Conservation (phyloP, 2,113 vertebrate species). For the Anguilla japonica region DNA sequence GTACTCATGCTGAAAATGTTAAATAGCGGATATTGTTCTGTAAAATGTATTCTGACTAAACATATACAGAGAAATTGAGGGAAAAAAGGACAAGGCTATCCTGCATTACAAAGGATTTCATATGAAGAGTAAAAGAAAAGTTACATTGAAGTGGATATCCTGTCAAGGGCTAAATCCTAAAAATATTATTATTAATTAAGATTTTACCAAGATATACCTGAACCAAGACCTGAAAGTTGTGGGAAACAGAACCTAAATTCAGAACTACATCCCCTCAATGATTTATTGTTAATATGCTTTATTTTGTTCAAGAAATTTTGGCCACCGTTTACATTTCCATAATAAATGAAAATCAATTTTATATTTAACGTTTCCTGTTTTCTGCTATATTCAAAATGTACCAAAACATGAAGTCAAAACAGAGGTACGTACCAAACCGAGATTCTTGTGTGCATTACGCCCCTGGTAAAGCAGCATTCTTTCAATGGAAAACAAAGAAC, state of each 20-base stretch:
- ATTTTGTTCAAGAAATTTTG: too few relatives aligned
- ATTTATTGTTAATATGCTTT: too few relatives aligned
- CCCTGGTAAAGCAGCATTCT: neutral
- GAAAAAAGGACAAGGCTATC: neutral
- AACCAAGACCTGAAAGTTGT: too few relatives aligned
- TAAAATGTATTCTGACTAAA: neutral
- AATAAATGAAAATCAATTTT: too few relatives aligned
- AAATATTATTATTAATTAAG: neutral
- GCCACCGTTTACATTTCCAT: too few relatives aligned
- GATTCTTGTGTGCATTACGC: neutral
- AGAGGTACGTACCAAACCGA: too few relatives aligned
- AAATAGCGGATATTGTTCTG: neutral
- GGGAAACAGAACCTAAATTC: too few relatives aligned
- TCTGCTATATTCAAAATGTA: too few relatives aligned
- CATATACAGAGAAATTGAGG: neutral
- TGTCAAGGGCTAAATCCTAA: neutral
- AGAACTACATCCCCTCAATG: too few relatives aligned
- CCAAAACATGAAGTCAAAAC: too few relatives aligned
- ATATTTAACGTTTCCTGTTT: too few relatives aligned
- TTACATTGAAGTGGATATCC: neutral
- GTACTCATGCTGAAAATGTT: neutral
- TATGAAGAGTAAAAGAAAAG: neutral
- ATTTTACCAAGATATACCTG: neutral
- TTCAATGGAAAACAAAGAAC: slow-evolving; percentile 15
- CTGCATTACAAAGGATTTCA: neutral